These are phyloP conservation scores for Microcebus ravelobensis DNA, from an alignment of 2,113 vertebrate species.

Conservation along the genomic window DNA sequence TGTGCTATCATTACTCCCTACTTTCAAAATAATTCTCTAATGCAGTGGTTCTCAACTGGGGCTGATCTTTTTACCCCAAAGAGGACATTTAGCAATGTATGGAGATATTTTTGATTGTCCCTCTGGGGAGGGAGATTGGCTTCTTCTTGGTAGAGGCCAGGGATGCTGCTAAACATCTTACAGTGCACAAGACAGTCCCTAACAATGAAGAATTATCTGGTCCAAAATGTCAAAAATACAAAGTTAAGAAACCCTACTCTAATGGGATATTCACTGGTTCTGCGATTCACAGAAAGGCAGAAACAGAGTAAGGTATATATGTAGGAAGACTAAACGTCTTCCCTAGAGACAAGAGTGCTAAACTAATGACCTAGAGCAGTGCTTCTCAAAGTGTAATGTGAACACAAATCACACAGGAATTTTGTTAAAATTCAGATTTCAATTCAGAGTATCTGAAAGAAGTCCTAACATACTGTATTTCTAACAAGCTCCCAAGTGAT, in stretches of 20 bases:
- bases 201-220: background rate
- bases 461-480: background rate
- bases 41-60: background rate
- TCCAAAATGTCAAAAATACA: background rate
- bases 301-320: background rate
- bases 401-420: background rate
- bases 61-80: background rate
- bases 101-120: background rate
- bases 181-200: background rate
- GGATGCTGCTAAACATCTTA: background rate
- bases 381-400: background rate
- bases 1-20: background rate
- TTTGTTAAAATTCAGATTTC: background rate
- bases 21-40: background rate
- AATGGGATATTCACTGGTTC: background rate
- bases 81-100: background rate
- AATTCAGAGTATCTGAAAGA: background rate
- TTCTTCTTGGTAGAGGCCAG: background rate
- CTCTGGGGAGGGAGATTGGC: background rate
- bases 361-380: background rate
- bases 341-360: background rate
- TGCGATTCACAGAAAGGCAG: background rate
- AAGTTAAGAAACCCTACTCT: background rate
- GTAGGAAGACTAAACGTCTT: background rate
- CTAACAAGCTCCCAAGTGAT: too few species aligned